Evolutionary conservation across 2,888 invertebrate species (phyloP).

Genomic region (Mythimna impura): DNA sequence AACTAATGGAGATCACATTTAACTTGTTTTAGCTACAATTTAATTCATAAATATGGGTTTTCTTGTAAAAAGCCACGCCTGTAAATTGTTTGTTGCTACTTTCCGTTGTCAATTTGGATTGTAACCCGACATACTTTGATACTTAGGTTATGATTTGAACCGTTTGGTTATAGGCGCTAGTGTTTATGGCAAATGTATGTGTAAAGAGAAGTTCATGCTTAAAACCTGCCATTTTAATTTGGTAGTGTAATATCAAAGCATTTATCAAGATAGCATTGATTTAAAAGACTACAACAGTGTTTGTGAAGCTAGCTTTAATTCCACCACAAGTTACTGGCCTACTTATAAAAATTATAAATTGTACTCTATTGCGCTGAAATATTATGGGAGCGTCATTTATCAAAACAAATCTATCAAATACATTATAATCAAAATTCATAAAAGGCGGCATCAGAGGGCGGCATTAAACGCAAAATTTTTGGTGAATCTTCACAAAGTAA

Average conservation of each 20-base stretch:
- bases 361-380: background rate
- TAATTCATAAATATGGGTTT: conserved; percentile 65
- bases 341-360: too few relatives aligned
- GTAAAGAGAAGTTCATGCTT: conserved; percentile 27
- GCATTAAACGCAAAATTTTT: conserved; percentile 5
- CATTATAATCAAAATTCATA: background rate
- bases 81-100: conserved; percentile 70
- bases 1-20: conserved; percentile 25
- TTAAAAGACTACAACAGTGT: background rate
- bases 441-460: background rate
- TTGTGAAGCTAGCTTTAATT: conserved; percentile 19
- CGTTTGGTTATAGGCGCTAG: conserved; percentile 18
- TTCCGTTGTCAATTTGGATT: conserved; percentile 61
- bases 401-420: background rate
- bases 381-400: conserved; percentile 7
- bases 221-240: background rate
- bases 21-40: conserved; percentile 42
- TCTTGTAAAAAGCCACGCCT: conserved; percentile 73
- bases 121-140: background rate
- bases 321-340: background rate
- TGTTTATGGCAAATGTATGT: background rate
- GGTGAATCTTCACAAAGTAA: background rate
- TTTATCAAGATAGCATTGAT: conserved; percentile 30
- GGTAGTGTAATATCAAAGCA: background rate
- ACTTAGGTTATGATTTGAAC: background rate